Evolutionary conservation across 2,888 invertebrate species (phyloP).

Genomic region (Dryocosmus kuriphilus): DNA sequence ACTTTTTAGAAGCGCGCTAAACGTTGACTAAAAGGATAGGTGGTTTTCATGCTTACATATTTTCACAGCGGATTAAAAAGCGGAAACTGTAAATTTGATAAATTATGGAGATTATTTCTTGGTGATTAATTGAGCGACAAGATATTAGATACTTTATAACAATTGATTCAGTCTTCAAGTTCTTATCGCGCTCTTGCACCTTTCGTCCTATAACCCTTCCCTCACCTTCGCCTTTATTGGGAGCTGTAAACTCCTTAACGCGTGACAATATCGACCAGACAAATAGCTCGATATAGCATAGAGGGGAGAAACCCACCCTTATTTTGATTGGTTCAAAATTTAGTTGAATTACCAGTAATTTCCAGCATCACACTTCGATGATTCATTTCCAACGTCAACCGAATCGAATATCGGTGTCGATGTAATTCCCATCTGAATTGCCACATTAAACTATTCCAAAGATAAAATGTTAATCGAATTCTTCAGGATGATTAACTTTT

Average conservation of each 20-base stretch:
- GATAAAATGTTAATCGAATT: not conserved
- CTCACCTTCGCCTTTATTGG: not conserved
- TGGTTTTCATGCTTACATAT: not conserved
- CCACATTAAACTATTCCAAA: not conserved
- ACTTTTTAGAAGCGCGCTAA: no score
- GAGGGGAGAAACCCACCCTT: not conserved
- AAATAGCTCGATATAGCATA: not conserved
- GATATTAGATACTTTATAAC: not conserved
- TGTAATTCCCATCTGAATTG: not conserved
- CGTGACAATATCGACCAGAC: slow-evolving; percentile 6
- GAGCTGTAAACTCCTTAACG: not conserved
- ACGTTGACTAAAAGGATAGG: not conserved
- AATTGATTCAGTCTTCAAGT: not conserved
- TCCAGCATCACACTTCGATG: not conserved
- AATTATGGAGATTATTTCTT: not conserved
- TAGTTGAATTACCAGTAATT: not conserved
- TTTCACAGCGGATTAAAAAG: not conserved
- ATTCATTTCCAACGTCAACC: slow-evolving; percentile 2
- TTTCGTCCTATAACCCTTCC: not conserved
- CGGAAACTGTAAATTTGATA: not conserved
- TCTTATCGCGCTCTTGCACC: slow-evolving; percentile 15
- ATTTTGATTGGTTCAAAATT: no score
- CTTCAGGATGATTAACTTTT: no score
- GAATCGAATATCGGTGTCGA: not conserved
- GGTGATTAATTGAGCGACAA: not conserved